phyloP scores from a whole-genome alignment of 92 coral and sea anemone genomes.

The Hydrozoanthus gracilis region DNA sequence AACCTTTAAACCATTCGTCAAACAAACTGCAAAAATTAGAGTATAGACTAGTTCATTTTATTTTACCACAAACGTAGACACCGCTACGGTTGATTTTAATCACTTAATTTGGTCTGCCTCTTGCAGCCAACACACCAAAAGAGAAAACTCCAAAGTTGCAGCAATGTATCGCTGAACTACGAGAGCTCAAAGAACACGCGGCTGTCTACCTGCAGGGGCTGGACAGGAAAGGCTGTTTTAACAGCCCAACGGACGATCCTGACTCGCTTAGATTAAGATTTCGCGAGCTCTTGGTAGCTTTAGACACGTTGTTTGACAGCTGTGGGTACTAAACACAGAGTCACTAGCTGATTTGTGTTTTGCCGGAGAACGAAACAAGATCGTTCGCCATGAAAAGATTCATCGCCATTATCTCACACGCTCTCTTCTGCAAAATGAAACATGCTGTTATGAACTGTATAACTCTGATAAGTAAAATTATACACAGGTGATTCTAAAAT shows the following conservation, averaged over 20 bases:
- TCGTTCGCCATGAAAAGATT: too few species aligned
- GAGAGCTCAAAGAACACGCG: slow-evolving; percentile 63
- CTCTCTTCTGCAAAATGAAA: too few species aligned
- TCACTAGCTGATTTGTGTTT: neutral
- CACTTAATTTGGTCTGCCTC: neutral
- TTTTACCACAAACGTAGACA: too few species aligned
- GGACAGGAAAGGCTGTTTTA: slow-evolving; percentile 10
- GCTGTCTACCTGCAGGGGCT: slow-evolving; percentile 53
- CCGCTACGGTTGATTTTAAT: too few species aligned
- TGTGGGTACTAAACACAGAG: neutral
- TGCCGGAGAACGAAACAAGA: too few species aligned
- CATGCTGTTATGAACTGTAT: too few species aligned
- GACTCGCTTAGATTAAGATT: slow-evolving; percentile 59
- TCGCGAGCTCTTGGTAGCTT: slow-evolving; percentile 68
- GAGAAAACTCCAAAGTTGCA: slow-evolving; percentile 59
- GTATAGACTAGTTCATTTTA: too few species aligned
- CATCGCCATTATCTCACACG: too few species aligned
- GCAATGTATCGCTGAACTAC: slow-evolving; percentile 63
- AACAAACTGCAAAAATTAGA: too few species aligned
- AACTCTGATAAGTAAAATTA: too few species aligned
- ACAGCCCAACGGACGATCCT: slow-evolving; percentile 67
- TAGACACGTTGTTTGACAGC: slow-evolving; percentile 56
- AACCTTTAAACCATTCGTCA: too few species aligned
- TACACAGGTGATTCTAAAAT: too few species aligned
- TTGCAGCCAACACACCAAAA: slow-evolving; percentile 54